phyloP scores from a whole-genome alignment of 1,140 invertebrate species.

The Pectinophora gossypiella region DNA sequence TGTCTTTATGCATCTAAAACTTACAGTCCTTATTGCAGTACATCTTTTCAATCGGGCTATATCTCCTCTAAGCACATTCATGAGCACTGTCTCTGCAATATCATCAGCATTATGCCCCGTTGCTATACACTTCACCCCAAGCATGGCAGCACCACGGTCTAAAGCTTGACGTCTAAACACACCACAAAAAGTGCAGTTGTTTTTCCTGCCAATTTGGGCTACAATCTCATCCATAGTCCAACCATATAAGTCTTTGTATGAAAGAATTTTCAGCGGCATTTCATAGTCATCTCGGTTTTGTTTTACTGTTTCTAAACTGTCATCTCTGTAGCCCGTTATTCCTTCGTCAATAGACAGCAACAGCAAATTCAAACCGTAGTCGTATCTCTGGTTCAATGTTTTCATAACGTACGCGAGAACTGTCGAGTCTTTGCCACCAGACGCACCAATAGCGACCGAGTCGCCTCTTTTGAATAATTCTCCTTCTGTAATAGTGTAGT shows the following conservation, averaged over 20 bases:
- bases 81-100: slow-evolving; percentile 98
- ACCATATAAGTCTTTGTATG: slow-evolving; percentile 98
- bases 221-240: slow-evolving; percentile 99
- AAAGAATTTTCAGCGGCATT: slow-evolving; percentile 96
- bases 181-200: slow-evolving; percentile 99
- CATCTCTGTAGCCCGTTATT: slow-evolving; percentile 98
- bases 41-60: slow-evolving; percentile 94
- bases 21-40: slow-evolving; percentile 91
- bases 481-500: slow-evolving; percentile 92
- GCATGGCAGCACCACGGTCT: slow-evolving; percentile 91
- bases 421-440: slow-evolving; percentile 99
- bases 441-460: slow-evolving; percentile 96
- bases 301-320: slow-evolving; percentile 98
- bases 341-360: slow-evolving; percentile 99
- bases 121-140: slow-evolving; percentile 94
- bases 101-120: slow-evolving; percentile 99
- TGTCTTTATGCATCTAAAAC: too few species aligned
- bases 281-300: slow-evolving; percentile 95
- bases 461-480: slow-evolving; percentile 91
- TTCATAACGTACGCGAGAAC: slow-evolving; percentile 96
- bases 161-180: slow-evolving; percentile 97
- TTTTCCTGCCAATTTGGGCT: slow-evolving; percentile 94
- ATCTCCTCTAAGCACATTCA: slow-evolving; percentile 98
- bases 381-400: slow-evolving; percentile 91
- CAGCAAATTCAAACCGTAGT: slow-evolving; percentile 94